Percentiles rank a stretch among this genome's conserved stretches.
Conservation (phyloP, 2,888 invertebrate genomes). For the Brachynemurus nebulosus region DNA sequence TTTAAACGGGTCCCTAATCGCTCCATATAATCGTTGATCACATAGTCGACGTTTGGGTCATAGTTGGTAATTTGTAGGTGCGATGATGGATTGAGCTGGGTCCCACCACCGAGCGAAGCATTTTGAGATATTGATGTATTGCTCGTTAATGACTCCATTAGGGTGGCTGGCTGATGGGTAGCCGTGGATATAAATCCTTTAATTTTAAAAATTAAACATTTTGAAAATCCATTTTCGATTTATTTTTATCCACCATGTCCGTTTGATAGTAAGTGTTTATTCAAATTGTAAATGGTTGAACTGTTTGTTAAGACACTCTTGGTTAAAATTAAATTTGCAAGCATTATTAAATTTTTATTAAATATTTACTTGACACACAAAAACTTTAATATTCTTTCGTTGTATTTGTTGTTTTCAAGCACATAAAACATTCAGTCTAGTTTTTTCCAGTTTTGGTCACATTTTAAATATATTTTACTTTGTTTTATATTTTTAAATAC, state of each 20-base stretch:
- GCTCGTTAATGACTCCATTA: constrained; percentile 8
- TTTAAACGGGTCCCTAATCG: constrained; percentile 73
- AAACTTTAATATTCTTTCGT: too few relatives aligned
- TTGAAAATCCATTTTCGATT: not conserved
- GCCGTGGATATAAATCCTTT: too few relatives aligned
- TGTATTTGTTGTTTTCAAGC: not conserved
- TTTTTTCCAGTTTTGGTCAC: not conserved
- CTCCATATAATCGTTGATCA: constrained; percentile 85
- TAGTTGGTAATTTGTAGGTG: constrained; percentile 23
- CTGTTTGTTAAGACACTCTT: not conserved
- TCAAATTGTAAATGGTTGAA: not conserved
- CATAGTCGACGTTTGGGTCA: constrained; percentile 46
- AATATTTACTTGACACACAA: too few relatives aligned
- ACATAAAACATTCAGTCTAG: not conserved
- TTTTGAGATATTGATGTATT: not conserved
- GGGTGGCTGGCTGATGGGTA: too few relatives aligned
- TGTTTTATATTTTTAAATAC: not conserved
- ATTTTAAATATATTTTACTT: not conserved
- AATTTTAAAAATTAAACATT: too few relatives aligned
- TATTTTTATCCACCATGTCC: not conserved
- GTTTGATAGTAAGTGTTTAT: not conserved
- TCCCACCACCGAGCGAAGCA: not conserved
- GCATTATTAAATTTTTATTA: not conserved
- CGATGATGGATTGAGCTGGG: not conserved
- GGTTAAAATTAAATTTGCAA: not conserved